A percentile compares a stretch with the other conserved stretches of the same genome.
phyloP scores from a whole-genome alignment of 2,888 invertebrate genomes.

The Metacarcinus magister region DNA sequence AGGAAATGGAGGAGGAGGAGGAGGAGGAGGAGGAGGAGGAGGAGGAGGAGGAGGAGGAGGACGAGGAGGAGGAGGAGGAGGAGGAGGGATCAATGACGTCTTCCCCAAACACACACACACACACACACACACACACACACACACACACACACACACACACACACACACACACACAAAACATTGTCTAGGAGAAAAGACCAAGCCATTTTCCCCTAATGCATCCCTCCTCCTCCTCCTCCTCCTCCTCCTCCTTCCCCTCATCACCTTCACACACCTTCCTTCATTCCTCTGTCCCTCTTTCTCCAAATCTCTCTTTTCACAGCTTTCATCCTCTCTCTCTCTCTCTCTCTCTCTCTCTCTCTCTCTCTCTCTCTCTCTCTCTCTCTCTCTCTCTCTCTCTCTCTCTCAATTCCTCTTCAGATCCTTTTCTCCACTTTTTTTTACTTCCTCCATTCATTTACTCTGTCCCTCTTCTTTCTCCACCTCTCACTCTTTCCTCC shows the following conservation, averaged over 20 bases:
- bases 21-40: neutral
- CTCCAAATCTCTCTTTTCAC: neutral
- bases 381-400: conserved; percentile 7
- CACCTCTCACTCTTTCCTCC: neutral
- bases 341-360: neutral
- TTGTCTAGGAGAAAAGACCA: neutral
- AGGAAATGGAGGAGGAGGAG: neutral
- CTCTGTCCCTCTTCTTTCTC: neutral
- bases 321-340: too few relatives aligned
- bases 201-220: neutral
- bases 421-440: too few relatives aligned
- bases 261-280: neutral
- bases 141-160: neutral
- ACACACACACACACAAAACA: conserved; percentile 8
- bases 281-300: neutral
- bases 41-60: neutral
- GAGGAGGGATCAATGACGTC: neutral
- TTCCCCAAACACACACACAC: neutral
- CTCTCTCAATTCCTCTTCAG: too few relatives aligned
- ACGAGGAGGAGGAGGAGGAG: too few relatives aligned
- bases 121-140: conserved; percentile 26
- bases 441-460: neutral
- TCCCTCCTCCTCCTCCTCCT: conserved; percentile 9
- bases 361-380: conserved; percentile 37
- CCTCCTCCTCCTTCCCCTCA: neutral